Evolutionary conservation across 2,888 invertebrate species (phyloP), one percentile per base, ranked within the genome.

Genomic region (Agrochola macilenta): DNA sequence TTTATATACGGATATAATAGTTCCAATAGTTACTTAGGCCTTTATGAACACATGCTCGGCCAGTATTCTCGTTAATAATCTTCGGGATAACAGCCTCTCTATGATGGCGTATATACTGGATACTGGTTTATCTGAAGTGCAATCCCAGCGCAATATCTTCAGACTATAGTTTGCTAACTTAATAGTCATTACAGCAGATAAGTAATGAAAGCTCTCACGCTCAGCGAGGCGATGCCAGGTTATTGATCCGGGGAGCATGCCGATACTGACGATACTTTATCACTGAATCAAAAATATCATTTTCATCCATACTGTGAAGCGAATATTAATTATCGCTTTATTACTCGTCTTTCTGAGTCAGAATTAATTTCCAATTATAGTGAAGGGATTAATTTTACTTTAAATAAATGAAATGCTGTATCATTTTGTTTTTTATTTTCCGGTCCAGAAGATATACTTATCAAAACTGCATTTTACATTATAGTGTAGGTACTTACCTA

Each of bases 1-100:
- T 90, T 89, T 89, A 91, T 89, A 91, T 90, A 90, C 82, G 82
- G 83, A 89, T 89, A 91, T 92, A 91, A 89, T 87, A 88, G 87
- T 84, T 83, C 78, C 80, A 86, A 89, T 85, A 85, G 86, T 85
- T 81, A 66, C 72, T 70, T 52, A 72, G 61, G 60, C 57, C 69
- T 77, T 73, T 71, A 83, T 74, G 73, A 81, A 70, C 72, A 75
- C 30, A 80, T 73, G 49, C 54, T 64, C 65, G 30, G 30, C 26
- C 14, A 61, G 60, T 64, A 69, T 66, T 75, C 54, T 74, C 26
- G 73, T 61, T 75, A 73, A 52, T 82, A 87, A 80, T 79, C 71
- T 70, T 72, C 26, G 66, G 69, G 72, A 76, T 84, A 81, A 73
- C 78, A 79, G 66, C 69, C 69, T 74, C 81, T 69, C 66, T 69